A percentile compares a stretch with the other conserved stretches of the same genome.
Conservation (phyloP, 2,797 vertebrate species). For the Rhodeus uyekii region DNA sequence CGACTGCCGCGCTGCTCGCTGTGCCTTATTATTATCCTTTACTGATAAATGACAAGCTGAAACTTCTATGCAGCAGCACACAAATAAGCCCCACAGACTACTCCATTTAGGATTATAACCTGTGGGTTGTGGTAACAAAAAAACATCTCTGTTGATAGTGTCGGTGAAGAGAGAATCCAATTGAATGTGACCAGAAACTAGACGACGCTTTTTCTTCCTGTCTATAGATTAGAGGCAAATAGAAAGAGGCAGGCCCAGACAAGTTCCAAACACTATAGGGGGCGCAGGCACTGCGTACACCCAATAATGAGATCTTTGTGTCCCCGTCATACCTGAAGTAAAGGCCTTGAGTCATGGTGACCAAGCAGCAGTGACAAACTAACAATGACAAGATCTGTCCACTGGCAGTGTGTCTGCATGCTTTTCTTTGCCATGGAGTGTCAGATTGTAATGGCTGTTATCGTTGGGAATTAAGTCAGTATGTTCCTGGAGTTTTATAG, state of each 20-base stretch:
- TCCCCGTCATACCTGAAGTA: conserved; percentile 4
- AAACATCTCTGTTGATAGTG: conserved; percentile 2
- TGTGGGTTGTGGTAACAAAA: conserved; percentile 3
- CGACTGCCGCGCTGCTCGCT: conserved; percentile 16
- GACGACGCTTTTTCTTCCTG: conserved; percentile 46
- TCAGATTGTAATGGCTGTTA: conserved; percentile 28
- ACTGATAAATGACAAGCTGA: conserved; percentile 50
- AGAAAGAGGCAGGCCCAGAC: conserved; percentile 43
- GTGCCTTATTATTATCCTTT: conserved; percentile 48
- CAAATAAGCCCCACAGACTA: conserved; percentile 40
- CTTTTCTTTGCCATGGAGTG: background rate
- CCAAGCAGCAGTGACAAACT: conserved; percentile 24
- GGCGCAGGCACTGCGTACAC: conserved; percentile 47
- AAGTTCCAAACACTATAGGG: conserved; percentile 17
- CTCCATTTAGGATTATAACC: conserved; percentile 39
- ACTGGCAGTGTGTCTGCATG: conserved; percentile 3
- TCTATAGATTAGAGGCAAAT: conserved; percentile 55
- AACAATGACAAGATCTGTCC: conserved; percentile 14
- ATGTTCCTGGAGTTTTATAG: background rate
- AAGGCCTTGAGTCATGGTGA: conserved; percentile 20
- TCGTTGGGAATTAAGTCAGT: background rate
- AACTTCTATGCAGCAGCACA: conserved; percentile 24
- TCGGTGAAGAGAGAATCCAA: conserved; percentile 66
- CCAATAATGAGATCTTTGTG: conserved; percentile 59
- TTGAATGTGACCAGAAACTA: conserved; percentile 59